These are phyloP conservation scores for Drosophila oshimai DNA, from an alignment of 1,140 invertebrate genomes.

Conservation along the genomic window DNA sequence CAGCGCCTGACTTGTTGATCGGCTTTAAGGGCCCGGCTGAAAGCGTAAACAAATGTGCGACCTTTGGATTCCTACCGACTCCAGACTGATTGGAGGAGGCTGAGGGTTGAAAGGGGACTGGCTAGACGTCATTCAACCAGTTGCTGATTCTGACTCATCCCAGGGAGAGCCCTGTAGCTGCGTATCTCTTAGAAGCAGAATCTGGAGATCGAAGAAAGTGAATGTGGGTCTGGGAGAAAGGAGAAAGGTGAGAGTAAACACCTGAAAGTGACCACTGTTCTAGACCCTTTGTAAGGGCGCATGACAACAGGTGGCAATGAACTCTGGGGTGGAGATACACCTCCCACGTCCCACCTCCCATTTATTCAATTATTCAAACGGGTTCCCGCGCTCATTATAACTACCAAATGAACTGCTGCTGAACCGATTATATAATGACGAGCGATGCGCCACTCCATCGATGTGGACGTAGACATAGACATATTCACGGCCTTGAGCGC, in stretches of 20 bases:
- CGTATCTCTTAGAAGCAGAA: conserved; percentile 2
- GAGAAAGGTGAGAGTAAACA: too few relatives aligned
- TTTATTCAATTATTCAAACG: conserved; percentile 7
- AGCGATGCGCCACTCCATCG: conserved; percentile 56
- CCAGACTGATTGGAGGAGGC: conserved; percentile 2
- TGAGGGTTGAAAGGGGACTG: not conserved
- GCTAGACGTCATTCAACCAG: conserved; percentile 45
- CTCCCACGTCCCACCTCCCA: not conserved
- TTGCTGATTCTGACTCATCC: conserved; percentile 55
- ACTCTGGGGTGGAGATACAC: conserved; percentile 17
- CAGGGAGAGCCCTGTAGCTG: conserved; percentile 23
- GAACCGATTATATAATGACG: conserved; percentile 70
- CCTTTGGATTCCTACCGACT: conserved; percentile 41
- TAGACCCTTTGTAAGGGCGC: not conserved
- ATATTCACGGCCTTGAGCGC: conserved; percentile 62
- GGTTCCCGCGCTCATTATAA: conserved; percentile 35
- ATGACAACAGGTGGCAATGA: conserved; percentile 35
- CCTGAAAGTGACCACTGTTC: too few relatives aligned
- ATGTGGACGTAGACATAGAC: not conserved
- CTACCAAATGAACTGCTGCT: conserved; percentile 56
- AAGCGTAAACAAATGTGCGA: conserved; percentile 66
- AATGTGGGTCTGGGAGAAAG: not conserved
- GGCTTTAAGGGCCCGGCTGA: conserved; percentile 52
- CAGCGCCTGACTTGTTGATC: conserved; percentile 22
- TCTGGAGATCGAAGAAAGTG: not conserved